Evolutionary conservation across 53 echinoderm and acorn worm species (phyloP).

Genomic region (Patiria pectinifera): DNA sequence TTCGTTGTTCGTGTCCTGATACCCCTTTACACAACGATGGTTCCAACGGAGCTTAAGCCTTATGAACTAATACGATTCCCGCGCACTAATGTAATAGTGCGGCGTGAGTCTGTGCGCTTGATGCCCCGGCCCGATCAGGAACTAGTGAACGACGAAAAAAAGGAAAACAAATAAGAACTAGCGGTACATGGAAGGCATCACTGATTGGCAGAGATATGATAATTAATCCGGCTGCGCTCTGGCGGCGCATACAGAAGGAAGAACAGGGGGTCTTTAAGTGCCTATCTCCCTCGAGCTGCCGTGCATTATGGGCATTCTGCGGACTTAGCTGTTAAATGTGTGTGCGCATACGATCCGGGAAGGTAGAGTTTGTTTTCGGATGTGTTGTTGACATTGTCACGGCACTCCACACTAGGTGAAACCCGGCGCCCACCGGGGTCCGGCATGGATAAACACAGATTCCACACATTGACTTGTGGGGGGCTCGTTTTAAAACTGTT

Average conservation of each 20-base stretch:
- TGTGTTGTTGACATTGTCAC: not conserved
- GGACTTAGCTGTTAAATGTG: not conserved
- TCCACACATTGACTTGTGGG: not conserved
- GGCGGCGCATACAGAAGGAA: not conserved
- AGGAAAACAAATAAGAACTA: constrained; percentile 13
- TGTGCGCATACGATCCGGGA: not conserved
- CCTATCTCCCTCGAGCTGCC: not conserved
- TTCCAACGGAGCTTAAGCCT: constrained; percentile 4
- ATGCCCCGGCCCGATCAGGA: not conserved
- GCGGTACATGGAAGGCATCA: not conserved
- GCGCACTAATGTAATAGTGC: constrained; percentile 43
- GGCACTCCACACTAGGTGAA: not conserved
- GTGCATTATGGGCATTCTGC: not conserved
- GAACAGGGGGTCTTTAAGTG: not conserved
- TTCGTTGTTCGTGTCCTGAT: not conserved
- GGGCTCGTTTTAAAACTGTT: not conserved
- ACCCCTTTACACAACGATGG: constrained; percentile 14
- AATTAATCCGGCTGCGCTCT: constrained; percentile 31
- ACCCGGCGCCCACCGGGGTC: not conserved
- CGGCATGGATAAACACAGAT: not conserved
- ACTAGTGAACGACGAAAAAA: not conserved
- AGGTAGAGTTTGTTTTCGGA: not conserved
- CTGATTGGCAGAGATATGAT: constrained; percentile 54
- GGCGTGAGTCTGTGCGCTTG: not conserved
- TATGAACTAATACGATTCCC: constrained; percentile 38